These are phyloP conservation scores for Ciconia boyciana DNA, from an alignment of 2,113 vertebrate species.

Conservation along the genomic window DNA sequence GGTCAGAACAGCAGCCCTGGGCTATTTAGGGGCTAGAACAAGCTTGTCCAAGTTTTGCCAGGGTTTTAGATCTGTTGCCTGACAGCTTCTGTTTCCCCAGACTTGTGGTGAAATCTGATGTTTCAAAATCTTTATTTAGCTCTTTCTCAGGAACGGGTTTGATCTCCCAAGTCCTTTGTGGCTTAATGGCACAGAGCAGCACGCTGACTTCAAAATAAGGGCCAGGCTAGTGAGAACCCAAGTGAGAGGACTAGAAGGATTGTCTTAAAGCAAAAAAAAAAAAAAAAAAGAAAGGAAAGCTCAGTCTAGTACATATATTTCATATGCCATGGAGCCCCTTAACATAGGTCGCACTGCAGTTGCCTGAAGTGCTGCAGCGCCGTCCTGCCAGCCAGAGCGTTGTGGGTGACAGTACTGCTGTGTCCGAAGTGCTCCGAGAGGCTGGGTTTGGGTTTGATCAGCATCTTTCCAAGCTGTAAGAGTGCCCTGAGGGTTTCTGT, in stretches of 20 bases:
- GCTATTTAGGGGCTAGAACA: background rate
- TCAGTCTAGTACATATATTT: background rate
- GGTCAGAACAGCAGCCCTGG: background rate
- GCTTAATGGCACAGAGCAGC: background rate
- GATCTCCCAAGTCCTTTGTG: background rate
- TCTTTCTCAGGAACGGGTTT: background rate
- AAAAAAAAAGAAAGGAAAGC: background rate
- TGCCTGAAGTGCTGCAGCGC: background rate
- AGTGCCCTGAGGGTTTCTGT: background rate
- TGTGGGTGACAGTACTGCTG: background rate
- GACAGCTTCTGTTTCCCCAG: background rate
- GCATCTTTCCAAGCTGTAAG: background rate
- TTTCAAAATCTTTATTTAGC: conserved; percentile 24
- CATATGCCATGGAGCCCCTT: background rate
- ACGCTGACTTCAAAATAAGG: conserved; percentile 5
- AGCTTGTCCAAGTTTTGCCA: background rate
- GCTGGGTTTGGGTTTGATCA: background rate
- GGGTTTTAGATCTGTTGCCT: background rate
- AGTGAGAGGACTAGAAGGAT: background rate
- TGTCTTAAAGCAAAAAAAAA: background rate
- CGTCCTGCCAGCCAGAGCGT: background rate
- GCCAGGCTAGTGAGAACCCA: background rate
- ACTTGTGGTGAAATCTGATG: background rate
- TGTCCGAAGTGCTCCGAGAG: background rate
- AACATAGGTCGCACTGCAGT: background rate